These are phyloP conservation scores for Coreoperca whiteheadi DNA, from an alignment of 2,113 vertebrate genomes.

Conservation along the genomic window DNA sequence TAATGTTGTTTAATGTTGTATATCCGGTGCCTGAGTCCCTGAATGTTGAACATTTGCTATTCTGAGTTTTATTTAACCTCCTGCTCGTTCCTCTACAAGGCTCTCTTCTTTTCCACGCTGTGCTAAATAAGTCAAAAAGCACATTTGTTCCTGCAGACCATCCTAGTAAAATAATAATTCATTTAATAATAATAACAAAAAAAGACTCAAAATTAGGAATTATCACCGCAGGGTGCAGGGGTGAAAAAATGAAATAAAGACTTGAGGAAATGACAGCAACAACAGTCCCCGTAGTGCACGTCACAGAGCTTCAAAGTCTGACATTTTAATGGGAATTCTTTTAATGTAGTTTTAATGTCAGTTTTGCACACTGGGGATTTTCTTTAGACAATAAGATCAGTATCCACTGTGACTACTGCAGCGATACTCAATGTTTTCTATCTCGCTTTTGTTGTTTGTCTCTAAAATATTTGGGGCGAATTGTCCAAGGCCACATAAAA, in stretches of 20 bases:
- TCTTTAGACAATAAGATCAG: constrained; percentile 25
- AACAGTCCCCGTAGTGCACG: not conserved
- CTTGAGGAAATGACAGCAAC: not conserved
- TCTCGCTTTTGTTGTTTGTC: constrained; percentile 35
- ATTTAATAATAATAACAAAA: constrained; percentile 43
- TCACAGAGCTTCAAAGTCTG: not conserved
- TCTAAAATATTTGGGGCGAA: constrained; percentile 48
- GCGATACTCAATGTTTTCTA: constrained; percentile 25
- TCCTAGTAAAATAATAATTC: constrained; percentile 35
- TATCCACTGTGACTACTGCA: constrained; percentile 4
- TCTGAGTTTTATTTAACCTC: constrained; percentile 30
- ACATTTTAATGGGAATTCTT: constrained; percentile 38
- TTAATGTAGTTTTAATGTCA: constrained; percentile 29
- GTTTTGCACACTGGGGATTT: constrained; percentile 20
- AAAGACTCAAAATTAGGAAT: not conserved
- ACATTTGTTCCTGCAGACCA: constrained; percentile 14
- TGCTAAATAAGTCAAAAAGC: constrained; percentile 29
- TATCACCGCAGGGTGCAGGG: constrained; percentile 3
- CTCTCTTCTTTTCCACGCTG: not conserved
- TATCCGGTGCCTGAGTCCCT: constrained; percentile 22
- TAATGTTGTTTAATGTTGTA: constrained; percentile 19
- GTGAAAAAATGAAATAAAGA: not conserved
- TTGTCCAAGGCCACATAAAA: constrained; percentile 58
- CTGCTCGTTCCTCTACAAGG: not conserved
- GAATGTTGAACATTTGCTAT: constrained; percentile 49